phyloP scores from a whole-genome alignment of 2,888 invertebrate species.

The Teleiodes luculella region DNA sequence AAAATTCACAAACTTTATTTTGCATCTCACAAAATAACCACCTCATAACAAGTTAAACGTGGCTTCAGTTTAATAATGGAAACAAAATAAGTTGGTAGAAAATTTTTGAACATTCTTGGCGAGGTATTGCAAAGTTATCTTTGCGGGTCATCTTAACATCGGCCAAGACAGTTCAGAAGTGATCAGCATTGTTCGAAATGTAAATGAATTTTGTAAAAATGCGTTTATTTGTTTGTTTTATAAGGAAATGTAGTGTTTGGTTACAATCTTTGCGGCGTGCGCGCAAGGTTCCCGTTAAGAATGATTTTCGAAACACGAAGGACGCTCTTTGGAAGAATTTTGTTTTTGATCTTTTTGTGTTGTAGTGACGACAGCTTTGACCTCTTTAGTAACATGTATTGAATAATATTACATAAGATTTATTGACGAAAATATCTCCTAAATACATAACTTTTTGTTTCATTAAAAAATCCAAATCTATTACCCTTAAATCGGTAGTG shows the following conservation, averaged over 20 bases:
- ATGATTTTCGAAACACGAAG: conserved; percentile 29
- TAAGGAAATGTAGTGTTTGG: conserved; percentile 59
- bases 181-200: neutral
- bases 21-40: neutral
- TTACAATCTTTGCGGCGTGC: conserved; percentile 43
- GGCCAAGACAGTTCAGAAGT: neutral
- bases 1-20: conserved; percentile 24
- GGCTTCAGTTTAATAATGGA: fast-evolving
- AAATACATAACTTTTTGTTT: no score
- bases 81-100: conserved; percentile 24
- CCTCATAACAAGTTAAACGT: neutral
- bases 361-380: neutral
- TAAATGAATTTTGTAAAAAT: neutral
- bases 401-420: neutral
- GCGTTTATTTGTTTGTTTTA: conserved; percentile 47
- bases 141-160: neutral
- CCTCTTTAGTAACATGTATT: neutral
- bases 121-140: conserved; percentile 5
- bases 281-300: conserved; percentile 48
- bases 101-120: conserved; percentile 1
- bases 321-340: conserved; percentile 15
- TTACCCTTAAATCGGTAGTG: no score
- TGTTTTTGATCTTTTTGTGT: neutral
- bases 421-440: neutral
- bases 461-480: no score